These are phyloP conservation scores for Euleptes europaea DNA, from an alignment of 2,113 vertebrate species.

Conservation along the genomic window DNA sequence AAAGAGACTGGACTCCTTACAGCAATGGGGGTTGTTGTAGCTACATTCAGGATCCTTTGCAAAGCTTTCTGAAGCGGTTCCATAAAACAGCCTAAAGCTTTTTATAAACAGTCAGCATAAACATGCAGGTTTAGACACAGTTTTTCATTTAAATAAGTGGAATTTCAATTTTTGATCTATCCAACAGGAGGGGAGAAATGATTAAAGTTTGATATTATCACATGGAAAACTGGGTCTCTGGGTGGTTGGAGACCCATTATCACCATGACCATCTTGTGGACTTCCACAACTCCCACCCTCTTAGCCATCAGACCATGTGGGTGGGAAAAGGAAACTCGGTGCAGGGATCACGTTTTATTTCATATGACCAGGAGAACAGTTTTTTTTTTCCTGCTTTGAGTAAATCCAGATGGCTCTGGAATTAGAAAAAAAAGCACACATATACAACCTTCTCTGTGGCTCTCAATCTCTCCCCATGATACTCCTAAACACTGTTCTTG, in stretches of 20 bases:
- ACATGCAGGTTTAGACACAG: background rate
- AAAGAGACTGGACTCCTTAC: background rate
- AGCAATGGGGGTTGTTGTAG: background rate
- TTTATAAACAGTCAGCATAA: background rate
- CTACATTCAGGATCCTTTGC: background rate
- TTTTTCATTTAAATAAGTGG: background rate
- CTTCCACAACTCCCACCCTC: background rate
- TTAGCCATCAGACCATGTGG: background rate
- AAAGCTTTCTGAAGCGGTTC: background rate
- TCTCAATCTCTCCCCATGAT: background rate
- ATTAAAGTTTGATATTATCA: background rate
- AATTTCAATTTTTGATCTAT: background rate
- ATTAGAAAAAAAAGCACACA: background rate
- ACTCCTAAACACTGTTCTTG: background rate
- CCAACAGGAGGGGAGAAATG: background rate
- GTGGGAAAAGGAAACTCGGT: background rate
- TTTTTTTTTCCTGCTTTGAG: background rate
- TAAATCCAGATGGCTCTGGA: slow-evolving; percentile 26
- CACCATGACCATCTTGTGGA: background rate
- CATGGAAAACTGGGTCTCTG: background rate
- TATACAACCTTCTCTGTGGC: background rate
- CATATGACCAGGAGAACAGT: background rate
- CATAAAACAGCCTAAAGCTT: background rate
- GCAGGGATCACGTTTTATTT: slow-evolving; percentile 9
- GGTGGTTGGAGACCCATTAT: background rate